Evolutionary conservation across 2,888 invertebrate genomes (phyloP).

Genomic region (Lasius fuliginosus): DNA sequence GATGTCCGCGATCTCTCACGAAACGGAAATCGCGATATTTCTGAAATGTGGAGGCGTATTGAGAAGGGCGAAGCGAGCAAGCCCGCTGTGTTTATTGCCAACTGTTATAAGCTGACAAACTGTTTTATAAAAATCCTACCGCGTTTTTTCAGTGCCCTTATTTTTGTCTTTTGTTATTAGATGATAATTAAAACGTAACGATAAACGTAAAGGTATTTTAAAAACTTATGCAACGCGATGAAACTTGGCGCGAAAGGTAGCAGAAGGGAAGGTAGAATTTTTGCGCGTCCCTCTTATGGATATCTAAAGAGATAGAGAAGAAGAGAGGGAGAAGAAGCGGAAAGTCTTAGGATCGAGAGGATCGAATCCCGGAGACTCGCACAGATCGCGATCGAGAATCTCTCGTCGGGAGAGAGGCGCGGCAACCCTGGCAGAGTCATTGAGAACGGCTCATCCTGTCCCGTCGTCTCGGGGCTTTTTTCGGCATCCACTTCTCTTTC

Average conservation of each 20-base stretch:
- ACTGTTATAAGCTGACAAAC: slow-evolving; percentile 21
- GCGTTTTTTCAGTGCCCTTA: neutral
- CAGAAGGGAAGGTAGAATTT: neutral
- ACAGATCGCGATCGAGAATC: slow-evolving; percentile 20
- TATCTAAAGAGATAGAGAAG: neutral
- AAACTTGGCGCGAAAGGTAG: neutral
- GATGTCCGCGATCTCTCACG: slow-evolving; percentile 25
- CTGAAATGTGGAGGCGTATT: slow-evolving; percentile 48
- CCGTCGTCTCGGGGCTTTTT: slow-evolving; percentile 26
- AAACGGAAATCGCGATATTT: slow-evolving; percentile 51
- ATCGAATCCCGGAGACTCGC: neutral
- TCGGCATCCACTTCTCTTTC: slow-evolving; percentile 46
- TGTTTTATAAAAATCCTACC: neutral
- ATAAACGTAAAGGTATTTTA: neutral
- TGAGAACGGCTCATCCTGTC: slow-evolving; percentile 24
- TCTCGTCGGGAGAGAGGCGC: slow-evolving; percentile 4
- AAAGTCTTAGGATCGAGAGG: neutral
- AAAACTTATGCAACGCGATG: neutral
- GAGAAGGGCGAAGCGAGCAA: neutral
- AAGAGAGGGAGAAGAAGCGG: neutral
- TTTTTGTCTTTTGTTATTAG: neutral
- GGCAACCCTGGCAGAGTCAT: slow-evolving; percentile 31
- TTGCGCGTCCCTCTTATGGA: neutral
- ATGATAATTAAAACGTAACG: neutral
- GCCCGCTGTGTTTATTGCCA: slow-evolving; percentile 26